A percentile compares a stretch with the other conserved stretches of the same genome.
Conservation (phyloP, 1,140 invertebrate species). For the Geopemphigus sp. region DNA sequence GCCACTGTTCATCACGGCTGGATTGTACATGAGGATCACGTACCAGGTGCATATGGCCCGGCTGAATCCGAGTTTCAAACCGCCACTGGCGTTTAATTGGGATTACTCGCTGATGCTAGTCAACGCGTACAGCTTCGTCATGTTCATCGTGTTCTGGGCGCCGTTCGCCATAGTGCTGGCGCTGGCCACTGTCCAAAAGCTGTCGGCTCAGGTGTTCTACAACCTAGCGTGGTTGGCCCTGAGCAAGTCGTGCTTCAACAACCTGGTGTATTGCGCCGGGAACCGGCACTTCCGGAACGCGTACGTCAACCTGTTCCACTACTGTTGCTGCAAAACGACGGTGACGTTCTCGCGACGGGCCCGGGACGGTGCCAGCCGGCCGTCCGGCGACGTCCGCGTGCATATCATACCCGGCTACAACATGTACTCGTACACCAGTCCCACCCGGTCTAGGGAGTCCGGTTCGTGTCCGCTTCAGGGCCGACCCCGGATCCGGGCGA, state of each 20-base stretch:
- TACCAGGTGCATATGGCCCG: slow-evolving; percentile 56
- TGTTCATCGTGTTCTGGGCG: slow-evolving; percentile 68
- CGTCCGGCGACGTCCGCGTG: slow-evolving; percentile 68
- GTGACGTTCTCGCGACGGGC: slow-evolving; percentile 68
- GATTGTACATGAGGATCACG: slow-evolving; percentile 52
- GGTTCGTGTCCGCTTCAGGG: slow-evolving; percentile 34
- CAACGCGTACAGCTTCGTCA: slow-evolving; percentile 65
- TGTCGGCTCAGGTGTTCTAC: slow-evolving; percentile 62
- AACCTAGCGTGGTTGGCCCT: slow-evolving; percentile 68
- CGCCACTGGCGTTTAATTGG: slow-evolving; percentile 63
- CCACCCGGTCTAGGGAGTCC: slow-evolving; percentile 55
- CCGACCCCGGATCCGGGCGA: slow-evolving; percentile 30
- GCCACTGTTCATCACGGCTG: slow-evolving; percentile 56
- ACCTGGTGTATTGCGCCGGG: slow-evolving; percentile 65
- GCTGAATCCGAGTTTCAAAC: slow-evolving; percentile 62
- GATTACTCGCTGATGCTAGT: slow-evolving; percentile 65
- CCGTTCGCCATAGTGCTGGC: slow-evolving; percentile 64
- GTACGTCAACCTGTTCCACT: slow-evolving; percentile 75
- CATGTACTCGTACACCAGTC: slow-evolving; percentile 68
- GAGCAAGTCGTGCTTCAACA: slow-evolving; percentile 68
- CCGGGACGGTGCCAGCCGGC: slow-evolving; percentile 59
- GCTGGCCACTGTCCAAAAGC: slow-evolving; percentile 58
- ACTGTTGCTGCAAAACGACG: slow-evolving; percentile 79
- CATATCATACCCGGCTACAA: slow-evolving; percentile 75
- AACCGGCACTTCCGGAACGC: slow-evolving; percentile 71